Evolutionary conservation across 1,140 invertebrate genomes (phyloP).

Genomic region (Halictus rubicundus): DNA sequence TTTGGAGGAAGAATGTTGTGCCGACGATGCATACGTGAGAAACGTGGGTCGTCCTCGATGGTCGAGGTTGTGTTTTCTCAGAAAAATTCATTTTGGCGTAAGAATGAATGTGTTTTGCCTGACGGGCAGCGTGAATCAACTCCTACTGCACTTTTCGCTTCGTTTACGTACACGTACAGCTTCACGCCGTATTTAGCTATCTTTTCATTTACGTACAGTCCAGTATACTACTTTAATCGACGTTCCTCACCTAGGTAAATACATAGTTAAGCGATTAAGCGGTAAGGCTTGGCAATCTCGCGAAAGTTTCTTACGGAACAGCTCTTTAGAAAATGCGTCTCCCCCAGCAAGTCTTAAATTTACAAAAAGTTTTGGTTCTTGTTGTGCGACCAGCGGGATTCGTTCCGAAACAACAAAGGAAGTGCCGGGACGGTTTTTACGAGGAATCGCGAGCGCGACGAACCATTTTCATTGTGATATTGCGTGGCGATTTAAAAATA

Average conservation of each 20-base stretch:
- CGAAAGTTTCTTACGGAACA: neutral
- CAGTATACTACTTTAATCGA: conserved; percentile 10
- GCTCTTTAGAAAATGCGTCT: neutral
- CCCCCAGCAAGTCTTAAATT: too few species aligned
- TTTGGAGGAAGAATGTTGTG: too few species aligned
- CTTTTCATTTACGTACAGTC: neutral
- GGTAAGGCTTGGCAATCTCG: conserved; percentile 1
- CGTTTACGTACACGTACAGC: conserved; percentile 1
- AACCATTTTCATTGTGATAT: neutral
- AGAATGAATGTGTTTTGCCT: neutral
- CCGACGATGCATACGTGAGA: too few species aligned
- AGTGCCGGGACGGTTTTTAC: neutral
- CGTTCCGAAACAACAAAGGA: neutral
- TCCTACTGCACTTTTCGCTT: neutral
- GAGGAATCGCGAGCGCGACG: neutral
- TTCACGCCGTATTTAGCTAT: conserved; percentile 20
- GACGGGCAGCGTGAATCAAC: neutral
- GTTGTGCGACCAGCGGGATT: neutral
- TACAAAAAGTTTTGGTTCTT: neutral
- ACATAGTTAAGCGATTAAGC: neutral
- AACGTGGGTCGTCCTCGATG: neutral
- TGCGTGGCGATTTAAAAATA: neutral
- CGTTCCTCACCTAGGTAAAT: neutral
- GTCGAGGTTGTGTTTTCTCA: neutral
- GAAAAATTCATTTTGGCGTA: neutral